Evolutionary conservation across 2,888 invertebrate species (phyloP), one percentile per base, ranked within the genome.

Genomic region (Xylota sylvarum): DNA sequence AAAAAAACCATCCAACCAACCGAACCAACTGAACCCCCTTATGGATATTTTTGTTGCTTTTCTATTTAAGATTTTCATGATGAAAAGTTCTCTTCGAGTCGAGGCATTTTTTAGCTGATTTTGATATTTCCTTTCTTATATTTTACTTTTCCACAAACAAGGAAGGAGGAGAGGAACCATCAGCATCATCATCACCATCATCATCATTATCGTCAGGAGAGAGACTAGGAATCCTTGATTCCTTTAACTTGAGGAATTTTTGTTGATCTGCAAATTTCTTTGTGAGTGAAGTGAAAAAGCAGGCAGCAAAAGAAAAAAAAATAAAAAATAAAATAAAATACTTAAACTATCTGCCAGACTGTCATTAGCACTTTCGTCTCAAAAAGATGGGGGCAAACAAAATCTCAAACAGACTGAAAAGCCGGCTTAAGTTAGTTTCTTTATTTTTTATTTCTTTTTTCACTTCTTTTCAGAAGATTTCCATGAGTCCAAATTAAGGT

Each of bases 331-430:
- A 32, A 35, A 55, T 14, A 40, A 52, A 52, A 52, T 30, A 40
- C 19, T 52, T 12, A 73, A 69, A 62, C 69, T 81, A 77, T 73
- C 50, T 69, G 58, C 52, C 55, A 67, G 73, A 69, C 67, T 82
- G 78, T 87, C 78, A 74, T 83, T 62, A 86, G 64, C 72, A 80
- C 80, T 69, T 58, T 69, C 69, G 48, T 58, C 76, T 58, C 23
- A 35, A 60, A 60, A 43, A 12, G 10, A 23, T 1, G 23, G 23
- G 23, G 23, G n/a, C 12, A 43, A 81, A 60, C 14, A 37, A 40
- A 76, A 56, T 43, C 30, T 27, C 10, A 19, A 64, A 32, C 6
- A 55, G 55, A 35, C 35, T 56, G 35, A 56, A 37, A 50, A 52
- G 50, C 12, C 32, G 55, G 43, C 43, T 74, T 30, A 43, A 30